Base-by-base conservation (phyloP, 2,888 invertebrate genomes). In the Lydus trimaculatus region DNA sequence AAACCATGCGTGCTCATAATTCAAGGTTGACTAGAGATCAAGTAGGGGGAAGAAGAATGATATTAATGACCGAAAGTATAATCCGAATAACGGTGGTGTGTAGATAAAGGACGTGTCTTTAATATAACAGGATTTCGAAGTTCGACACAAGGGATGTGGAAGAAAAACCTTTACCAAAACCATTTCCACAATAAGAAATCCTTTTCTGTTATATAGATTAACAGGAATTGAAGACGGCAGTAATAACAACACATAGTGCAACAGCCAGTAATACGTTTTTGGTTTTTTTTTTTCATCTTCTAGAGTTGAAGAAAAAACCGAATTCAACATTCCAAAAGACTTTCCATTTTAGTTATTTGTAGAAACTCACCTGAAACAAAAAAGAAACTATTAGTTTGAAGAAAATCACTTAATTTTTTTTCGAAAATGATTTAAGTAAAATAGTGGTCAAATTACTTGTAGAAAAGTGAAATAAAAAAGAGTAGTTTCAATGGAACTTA, bases 1-100 rank as follows among this genome's bases (percentile, higher is more conserved):
- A 43, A 66, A 65, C 66, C 71, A 66, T 70, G 72, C 71, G 72
- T 70, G 74, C 65, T 71, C 73, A 75, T 73, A 75, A 76, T 69
- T 75, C 74, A 74, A 65, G 69, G 31, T 52, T 68, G 67, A 70
- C 67, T 69, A 69, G 67, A 62, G 66, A 65, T 64, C 65, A 63
- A 70, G 71, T 72, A 71, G 1, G 58, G 25, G 31, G 63, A 61
- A 36, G 43, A 11, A 48, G 39, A 43, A 20, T 3, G 48, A 52
- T 52, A 52, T 52, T 52, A 52, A 52, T 52, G 52, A 52, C 52
- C 25, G n/a, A 11, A 52, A 6, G 23, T 52, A 52, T 52, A 52
- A 52, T 52, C 52, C 52, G 23, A 15, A 52, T 52, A 52, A 52
- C 52, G 52, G 23, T 52, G 25, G 52, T 9, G 20, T 17, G 9